phyloP scores from a whole-genome alignment of 2,113 vertebrate genomes.

The Hypocryptadius cinnamomeus region DNA sequence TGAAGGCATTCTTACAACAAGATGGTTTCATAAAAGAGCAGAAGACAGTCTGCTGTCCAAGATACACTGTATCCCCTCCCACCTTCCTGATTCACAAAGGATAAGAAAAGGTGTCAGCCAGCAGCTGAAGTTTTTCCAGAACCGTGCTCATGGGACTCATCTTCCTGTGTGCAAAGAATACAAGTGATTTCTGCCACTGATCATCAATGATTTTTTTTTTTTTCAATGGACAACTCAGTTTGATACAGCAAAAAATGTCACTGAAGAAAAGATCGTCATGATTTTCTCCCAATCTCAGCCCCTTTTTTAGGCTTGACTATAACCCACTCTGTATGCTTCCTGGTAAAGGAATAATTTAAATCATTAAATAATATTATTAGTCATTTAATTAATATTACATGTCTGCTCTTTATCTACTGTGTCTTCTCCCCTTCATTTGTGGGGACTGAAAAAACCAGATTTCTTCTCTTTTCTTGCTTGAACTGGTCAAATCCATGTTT shows the following conservation, averaged over 20 bases:
- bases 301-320: neutral
- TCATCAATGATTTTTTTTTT: neutral
- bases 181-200: neutral
- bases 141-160: rapidly evolving
- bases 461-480: neutral
- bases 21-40: neutral
- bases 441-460: neutral
- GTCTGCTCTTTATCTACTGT: neutral
- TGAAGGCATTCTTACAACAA: neutral
- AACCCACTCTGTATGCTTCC: neutral
- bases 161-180: neutral
- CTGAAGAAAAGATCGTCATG: neutral
- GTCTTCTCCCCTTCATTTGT: neutral
- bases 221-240: neutral
- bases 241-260: neutral
- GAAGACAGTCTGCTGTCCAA: neutral
- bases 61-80: neutral
- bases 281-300: neutral
- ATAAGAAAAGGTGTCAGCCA: neutral
- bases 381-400: neutral
- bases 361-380: neutral
- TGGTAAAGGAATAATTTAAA: neutral
- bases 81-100: neutral
- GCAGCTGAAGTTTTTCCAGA: neutral
- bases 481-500: neutral